phyloP scores from a whole-genome alignment of 2,113 vertebrate species.

The Microcebus ravelobensis region DNA sequence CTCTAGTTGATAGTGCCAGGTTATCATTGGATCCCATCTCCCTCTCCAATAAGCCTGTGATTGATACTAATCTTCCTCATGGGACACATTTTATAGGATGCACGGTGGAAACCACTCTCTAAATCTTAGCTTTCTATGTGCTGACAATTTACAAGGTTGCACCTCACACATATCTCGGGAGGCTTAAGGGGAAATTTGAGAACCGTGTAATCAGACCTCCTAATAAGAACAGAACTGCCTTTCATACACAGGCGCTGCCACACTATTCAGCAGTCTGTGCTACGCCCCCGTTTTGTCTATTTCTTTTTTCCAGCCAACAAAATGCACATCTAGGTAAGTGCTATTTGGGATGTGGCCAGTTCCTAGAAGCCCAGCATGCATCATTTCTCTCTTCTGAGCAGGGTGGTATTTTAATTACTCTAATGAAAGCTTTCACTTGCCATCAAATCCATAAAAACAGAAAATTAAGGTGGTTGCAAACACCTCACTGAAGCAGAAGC shows the following conservation, averaged over 20 bases:
- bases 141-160: slow-evolving; percentile 86
- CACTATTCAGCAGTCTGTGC: slow-evolving; percentile 40
- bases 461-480: slow-evolving; percentile 79
- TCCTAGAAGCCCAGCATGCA: slow-evolving; percentile 66
- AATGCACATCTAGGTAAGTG: background rate
- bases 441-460: slow-evolving; percentile 77
- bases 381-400: slow-evolving; percentile 74
- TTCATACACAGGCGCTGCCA: slow-evolving; percentile 9
- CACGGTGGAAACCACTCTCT: slow-evolving; percentile 84
- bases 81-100: slow-evolving; percentile 86
- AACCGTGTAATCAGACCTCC: slow-evolving; percentile 77
- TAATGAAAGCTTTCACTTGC: slow-evolving; percentile 82
- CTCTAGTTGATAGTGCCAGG: slow-evolving; percentile 86
- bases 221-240: slow-evolving; percentile 75
- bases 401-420: slow-evolving; percentile 85
- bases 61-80: slow-evolving; percentile 89
- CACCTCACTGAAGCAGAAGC: slow-evolving; percentile 71
- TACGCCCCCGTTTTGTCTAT: background rate
- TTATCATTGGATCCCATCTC: slow-evolving; percentile 88
- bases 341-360: slow-evolving; percentile 39
- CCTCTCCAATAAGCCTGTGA: slow-evolving; percentile 89
- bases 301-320: slow-evolving; percentile 43
- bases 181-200: slow-evolving; percentile 81
- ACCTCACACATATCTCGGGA: slow-evolving; percentile 82
- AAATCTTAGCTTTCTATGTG: slow-evolving; percentile 86